phyloP scores from a whole-genome alignment of 2,797 vertebrate genomes.

The Ateles fusciceps region DNA sequence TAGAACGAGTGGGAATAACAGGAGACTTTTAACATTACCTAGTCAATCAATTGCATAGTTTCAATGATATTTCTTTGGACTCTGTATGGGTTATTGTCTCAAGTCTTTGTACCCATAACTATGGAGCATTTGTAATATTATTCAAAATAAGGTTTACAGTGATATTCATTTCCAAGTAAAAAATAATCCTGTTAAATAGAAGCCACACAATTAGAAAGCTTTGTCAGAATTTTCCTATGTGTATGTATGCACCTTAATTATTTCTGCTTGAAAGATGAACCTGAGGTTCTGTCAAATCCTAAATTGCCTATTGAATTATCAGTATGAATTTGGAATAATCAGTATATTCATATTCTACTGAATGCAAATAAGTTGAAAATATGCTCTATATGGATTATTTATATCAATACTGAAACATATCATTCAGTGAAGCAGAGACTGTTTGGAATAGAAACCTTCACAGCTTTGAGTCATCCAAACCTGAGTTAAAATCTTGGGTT shows the following conservation, averaged over 20 bases:
- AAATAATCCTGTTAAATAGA: slow-evolving; percentile 9
- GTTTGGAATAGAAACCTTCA: not conserved
- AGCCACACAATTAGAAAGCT: slow-evolving; percentile 40
- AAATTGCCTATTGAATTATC: slow-evolving; percentile 57
- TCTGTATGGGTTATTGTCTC: not conserved
- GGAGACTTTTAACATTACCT: slow-evolving; percentile 6
- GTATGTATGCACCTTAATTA: slow-evolving; percentile 48
- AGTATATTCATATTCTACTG: slow-evolving; percentile 56
- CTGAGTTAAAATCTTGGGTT: not conserved
- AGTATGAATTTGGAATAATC: slow-evolving; percentile 57
- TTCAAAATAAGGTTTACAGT: not conserved
- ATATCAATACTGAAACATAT: not conserved
- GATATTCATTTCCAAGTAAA: slow-evolving; percentile 12
- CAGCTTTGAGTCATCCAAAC: not conserved
- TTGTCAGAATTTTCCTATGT: slow-evolving; percentile 47
- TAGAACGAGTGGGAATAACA: not conserved
- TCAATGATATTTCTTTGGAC: not conserved
- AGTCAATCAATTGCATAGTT: slow-evolving; percentile 32
- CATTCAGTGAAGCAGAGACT: not conserved
- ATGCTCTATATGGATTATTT: slow-evolving; percentile 41
- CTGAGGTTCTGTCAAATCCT: slow-evolving; percentile 20
- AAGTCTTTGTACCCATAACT: not conserved
- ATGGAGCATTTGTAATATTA: not conserved
- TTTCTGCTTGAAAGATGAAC: slow-evolving; percentile 49
- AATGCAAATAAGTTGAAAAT: slow-evolving; percentile 63